These are phyloP conservation scores for Melikaiella ostensackeni DNA, from an alignment of 2,888 invertebrate species.

Conservation along the genomic window DNA sequence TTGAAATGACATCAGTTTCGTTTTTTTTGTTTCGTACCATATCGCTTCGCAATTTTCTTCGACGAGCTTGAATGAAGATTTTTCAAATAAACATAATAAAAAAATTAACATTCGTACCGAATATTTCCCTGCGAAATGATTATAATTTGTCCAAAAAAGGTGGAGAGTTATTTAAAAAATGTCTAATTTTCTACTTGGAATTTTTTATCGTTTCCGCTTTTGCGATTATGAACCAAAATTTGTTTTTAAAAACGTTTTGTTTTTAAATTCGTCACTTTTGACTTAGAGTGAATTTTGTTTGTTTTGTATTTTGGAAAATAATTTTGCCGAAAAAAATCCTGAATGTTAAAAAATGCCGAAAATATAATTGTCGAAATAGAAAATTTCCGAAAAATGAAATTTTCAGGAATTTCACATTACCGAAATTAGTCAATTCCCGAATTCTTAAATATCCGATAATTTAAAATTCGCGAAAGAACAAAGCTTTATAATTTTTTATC, in stretches of 20 bases:
- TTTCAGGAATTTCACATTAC: too few relatives aligned
- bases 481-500: too few relatives aligned
- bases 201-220: background rate
- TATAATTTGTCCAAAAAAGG: background rate
- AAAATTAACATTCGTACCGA: background rate
- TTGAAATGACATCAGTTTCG: constrained; percentile 1
- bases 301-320: background rate
- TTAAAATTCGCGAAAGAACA: too few relatives aligned
- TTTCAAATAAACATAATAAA: constrained; percentile 36
- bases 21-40: constrained; percentile 18
- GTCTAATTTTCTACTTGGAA: background rate
- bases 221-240: background rate
- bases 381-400: too few relatives aligned
- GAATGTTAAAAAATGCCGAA: too few relatives aligned
- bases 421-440: too few relatives aligned
- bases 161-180: background rate
- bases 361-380: too few relatives aligned
- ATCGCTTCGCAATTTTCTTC: constrained; percentile 36
- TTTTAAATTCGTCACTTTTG: constrained; percentile 18
- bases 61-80: constrained; percentile 33
- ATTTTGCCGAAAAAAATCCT: too few relatives aligned
- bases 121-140: constrained; percentile 15
- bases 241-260: background rate
- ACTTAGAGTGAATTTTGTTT: background rate
- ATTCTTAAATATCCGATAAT: too few relatives aligned